phyloP scores from a whole-genome alignment of 2,113 vertebrate species.

The Capreolus pygargus region DNA sequence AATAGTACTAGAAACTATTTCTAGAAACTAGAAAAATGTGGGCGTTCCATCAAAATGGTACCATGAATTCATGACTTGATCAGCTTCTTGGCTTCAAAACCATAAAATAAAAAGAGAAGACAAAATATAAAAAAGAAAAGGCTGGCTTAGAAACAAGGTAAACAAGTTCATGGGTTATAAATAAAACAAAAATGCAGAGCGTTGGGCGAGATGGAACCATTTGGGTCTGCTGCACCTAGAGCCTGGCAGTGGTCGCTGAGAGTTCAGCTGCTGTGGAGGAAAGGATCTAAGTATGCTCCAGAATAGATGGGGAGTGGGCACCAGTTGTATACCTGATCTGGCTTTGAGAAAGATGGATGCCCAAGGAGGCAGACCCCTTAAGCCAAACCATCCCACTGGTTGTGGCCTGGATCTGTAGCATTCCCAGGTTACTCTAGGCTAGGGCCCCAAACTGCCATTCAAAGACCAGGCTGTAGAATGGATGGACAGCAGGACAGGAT shows the following conservation, averaged over 20 bases:
- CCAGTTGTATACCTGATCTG: not conserved
- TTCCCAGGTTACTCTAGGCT: not conserved
- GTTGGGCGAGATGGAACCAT: not conserved
- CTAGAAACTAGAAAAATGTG: not conserved
- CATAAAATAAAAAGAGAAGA: not conserved
- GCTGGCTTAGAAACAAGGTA: not conserved
- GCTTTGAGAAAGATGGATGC: not conserved
- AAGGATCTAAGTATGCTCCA: not conserved
- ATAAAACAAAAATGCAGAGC: not conserved
- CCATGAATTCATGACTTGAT: not conserved
- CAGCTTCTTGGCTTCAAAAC: not conserved
- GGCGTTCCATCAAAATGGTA: not conserved
- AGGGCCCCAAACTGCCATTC: not conserved
- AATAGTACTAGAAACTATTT: not conserved
- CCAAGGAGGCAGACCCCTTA: not conserved
- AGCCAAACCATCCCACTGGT: too few relatives aligned
- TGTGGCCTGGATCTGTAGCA: not conserved
- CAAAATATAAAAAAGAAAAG: not conserved
- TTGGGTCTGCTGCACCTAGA: not conserved
- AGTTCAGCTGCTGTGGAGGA: not conserved
- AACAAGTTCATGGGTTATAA: not conserved
- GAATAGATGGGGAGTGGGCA: accelerated
- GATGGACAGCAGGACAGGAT: not conserved
- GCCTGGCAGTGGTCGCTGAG: not conserved
- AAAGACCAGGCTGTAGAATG: not conserved